Evolutionary conservation across 1,140 invertebrate species (phyloP).

Genomic region (Brachionus rubens): DNA sequence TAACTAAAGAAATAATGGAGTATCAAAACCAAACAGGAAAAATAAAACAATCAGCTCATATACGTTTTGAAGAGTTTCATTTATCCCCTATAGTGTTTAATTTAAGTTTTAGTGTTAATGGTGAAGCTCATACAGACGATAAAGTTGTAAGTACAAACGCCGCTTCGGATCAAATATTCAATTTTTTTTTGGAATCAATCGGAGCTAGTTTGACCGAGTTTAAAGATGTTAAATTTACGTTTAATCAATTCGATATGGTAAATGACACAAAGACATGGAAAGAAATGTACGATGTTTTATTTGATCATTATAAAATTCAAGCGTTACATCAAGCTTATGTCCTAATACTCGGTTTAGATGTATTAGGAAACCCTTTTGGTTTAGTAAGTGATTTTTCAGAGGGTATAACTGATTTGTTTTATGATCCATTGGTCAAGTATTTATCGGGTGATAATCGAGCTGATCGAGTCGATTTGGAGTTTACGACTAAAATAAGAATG

Average conservation of each 20-base stretch:
- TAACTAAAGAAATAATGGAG: constrained; percentile 40
- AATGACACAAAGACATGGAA: constrained; percentile 48
- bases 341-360: constrained; percentile 60
- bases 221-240: constrained; percentile 68
- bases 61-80: constrained; percentile 34
- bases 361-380: constrained; percentile 62
- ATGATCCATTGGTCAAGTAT: constrained; percentile 22
- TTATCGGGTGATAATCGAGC: not conserved
- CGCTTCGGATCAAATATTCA: constrained; percentile 58
- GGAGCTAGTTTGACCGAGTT: constrained; percentile 67
- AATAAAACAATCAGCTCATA: constrained; percentile 37
- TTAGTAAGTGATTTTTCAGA: constrained; percentile 60
- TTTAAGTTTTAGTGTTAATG: constrained; percentile 69
- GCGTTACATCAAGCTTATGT: constrained; percentile 61
- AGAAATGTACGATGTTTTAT: constrained; percentile 39
- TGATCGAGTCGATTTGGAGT: not conserved
- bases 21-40: constrained; percentile 10
- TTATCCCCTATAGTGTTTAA: constrained; percentile 49
- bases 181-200: constrained; percentile 67
- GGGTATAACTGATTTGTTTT: constrained; percentile 33
- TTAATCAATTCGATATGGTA: constrained; percentile 32
- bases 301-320: constrained; percentile 51
- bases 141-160: constrained; percentile 54
- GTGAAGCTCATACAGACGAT: constrained; percentile 59
- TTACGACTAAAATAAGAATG: not conserved